These are phyloP conservation scores for Tiliqua scincoides DNA, from an alignment of 2,113 vertebrate species.

Conservation along the genomic window DNA sequence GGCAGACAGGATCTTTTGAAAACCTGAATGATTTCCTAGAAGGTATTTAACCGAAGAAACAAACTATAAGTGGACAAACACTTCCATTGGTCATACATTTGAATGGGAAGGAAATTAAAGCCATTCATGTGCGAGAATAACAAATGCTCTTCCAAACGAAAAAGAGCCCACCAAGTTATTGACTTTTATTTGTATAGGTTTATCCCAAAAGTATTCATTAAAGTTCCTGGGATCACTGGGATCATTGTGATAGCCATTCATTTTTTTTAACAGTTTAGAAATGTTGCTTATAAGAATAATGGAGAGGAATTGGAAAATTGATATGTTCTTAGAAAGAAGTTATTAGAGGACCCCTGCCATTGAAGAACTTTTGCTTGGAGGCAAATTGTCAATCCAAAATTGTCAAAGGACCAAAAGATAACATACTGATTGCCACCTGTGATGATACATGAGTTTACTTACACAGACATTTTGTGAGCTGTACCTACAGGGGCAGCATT, in stretches of 20 bases:
- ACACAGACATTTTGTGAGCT: neutral
- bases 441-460: too few species aligned
- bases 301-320: constrained; percentile 28
- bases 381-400: neutral
- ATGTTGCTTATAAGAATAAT: neutral
- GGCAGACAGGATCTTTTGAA: neutral
- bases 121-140: neutral
- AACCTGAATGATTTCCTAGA: neutral
- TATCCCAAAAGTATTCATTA: neutral
- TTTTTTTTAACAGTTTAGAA: constrained; percentile 25
- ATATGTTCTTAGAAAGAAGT: neutral
- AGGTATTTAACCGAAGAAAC: neutral
- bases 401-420: neutral
- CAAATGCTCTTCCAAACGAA: neutral
- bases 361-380: neutral
- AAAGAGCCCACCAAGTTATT: neutral
- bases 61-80: neutral
- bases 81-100: neutral
- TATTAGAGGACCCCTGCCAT: too few species aligned
- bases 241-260: neutral
- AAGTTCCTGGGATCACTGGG: neutral
- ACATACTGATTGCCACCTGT: neutral
- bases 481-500: too few species aligned
- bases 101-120: neutral
- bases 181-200: neutral